Evolutionary conservation across 1,140 invertebrate species (phyloP), one percentile per base, ranked within the genome.

Genomic region (Frieseomelitta varia): DNA sequence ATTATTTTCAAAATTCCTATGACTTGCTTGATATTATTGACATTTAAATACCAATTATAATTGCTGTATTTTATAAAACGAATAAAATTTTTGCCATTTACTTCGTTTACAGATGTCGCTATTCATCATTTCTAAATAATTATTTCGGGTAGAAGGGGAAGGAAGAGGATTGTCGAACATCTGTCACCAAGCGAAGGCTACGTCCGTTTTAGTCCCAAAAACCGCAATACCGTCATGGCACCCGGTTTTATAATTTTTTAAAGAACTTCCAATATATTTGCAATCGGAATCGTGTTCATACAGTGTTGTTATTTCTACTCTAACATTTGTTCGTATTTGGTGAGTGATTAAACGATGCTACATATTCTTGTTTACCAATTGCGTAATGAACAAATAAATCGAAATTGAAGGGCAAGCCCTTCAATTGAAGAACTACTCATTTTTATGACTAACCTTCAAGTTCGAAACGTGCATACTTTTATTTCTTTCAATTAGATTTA

Each of bases 181-280:
- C 88, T 89, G 88, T 90, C 88, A 87, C 88, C 71, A 87, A 81
- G 85, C 85, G 79, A 90, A 72, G 53, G 55, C 85, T 75, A 79
- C 78, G 81, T 85, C 76, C 85, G 81, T 82, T 85, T 84, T 68
- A 88, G 86, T 86, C 74, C 85, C 67, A 84, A 85, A 87, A 87
- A 85, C 86, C 78, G 86, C 84, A 88, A 88, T 78, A 93, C 91
- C 91, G 90, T 91, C 92, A 93, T 93, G 92, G 92, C 91, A 92
- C 78, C 90, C 90, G 89, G 88, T 84, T 87, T 85, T 83, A 71
- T 89, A 77, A 90, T 91, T 91, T 88, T 85, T 91, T 92, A 68
- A 92, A 75, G 79, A 81, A 82, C 63, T 15, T 81, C 73, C 53
- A 58, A 85, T 85, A 86, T 79, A 88, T 80, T 87, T 53, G 74